A percentile compares a stretch with the other conserved stretches of the same genome.
phyloP scores from a whole-genome alignment of 2,888 invertebrate species.

The Cephonodes hylas region DNA sequence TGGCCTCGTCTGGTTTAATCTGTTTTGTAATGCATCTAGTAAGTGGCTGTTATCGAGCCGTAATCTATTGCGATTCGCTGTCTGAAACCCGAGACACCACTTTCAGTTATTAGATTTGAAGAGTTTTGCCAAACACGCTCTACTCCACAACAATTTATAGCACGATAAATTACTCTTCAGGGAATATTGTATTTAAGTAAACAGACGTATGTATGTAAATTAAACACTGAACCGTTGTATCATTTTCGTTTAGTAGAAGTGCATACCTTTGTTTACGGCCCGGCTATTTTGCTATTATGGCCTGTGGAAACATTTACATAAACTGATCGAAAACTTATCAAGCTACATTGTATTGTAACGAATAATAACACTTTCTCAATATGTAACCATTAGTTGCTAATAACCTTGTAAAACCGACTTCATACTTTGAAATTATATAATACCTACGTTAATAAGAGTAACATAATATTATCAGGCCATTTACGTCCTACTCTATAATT shows the following conservation, averaged over 20 bases:
- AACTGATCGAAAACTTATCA: background rate
- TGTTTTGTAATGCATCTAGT: conserved; percentile 41
- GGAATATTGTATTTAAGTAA: conserved; percentile 1
- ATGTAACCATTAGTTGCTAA: background rate
- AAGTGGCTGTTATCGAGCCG: conserved; percentile 37
- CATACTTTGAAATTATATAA: no score
- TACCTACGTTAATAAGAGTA: no score
- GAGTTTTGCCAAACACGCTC: conserved; percentile 47
- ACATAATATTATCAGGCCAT: no score
- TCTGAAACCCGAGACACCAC: conserved; percentile 27
- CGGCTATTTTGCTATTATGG: background rate
- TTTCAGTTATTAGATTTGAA: conserved; percentile 54
- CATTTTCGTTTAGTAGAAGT: conserved; percentile 3
- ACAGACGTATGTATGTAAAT: conserved; percentile 6
- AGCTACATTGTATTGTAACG: background rate
- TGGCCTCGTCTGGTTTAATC: conserved; percentile 24
- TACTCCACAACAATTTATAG: conserved; percentile 43
- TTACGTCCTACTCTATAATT: no score
- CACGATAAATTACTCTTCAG: conserved; percentile 18
- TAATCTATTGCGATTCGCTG: conserved; percentile 29
- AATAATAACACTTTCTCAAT: background rate
- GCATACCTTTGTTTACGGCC: background rate
- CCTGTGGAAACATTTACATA: background rate
- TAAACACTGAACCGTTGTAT: background rate
- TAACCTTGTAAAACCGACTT: no score